Percentiles rank a stretch among this genome's conserved stretches.
Evolutionary conservation across 1,140 invertebrate genomes (phyloP).

Genomic region (Archegozetes longisetosus): DNA sequence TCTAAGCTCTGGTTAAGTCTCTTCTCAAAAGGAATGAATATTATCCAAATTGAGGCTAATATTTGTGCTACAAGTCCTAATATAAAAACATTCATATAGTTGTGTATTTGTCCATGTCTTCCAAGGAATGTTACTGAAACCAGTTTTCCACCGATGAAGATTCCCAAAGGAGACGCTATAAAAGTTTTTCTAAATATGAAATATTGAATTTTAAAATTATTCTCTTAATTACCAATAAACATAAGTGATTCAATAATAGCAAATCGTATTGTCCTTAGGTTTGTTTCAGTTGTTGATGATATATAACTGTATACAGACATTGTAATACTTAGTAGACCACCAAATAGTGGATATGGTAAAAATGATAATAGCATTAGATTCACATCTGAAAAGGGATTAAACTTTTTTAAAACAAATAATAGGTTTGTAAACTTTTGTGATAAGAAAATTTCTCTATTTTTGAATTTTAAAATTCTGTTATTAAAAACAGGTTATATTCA

Average conservation of each 20-base stretch:
- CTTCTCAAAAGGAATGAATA: too few relatives aligned
- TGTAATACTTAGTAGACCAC: neutral
- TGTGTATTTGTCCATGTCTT: constrained; percentile 6
- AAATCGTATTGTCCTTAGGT: neutral
- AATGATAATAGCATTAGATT: constrained; percentile 1
- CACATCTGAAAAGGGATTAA: neutral
- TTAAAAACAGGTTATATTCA: neutral
- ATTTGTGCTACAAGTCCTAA: neutral
- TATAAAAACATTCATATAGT: neutral
- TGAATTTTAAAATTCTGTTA: neutral
- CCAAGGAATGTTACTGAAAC: neutral
- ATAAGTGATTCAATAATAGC: neutral
- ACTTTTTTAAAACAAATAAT: too few relatives aligned
- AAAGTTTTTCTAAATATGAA: too few relatives aligned
- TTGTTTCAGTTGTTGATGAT: neutral
- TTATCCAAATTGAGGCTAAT: neutral
- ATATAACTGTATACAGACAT: constrained; percentile 1
- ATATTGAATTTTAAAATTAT: too few relatives aligned
- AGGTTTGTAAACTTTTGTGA: too few relatives aligned
- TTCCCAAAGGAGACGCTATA: neutral
- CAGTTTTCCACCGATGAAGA: constrained; percentile 1
- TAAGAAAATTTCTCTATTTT: too few relatives aligned
- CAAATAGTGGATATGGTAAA: neutral
- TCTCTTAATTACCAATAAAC: too few relatives aligned
- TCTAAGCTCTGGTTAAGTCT: too few relatives aligned